Evolutionary conservation across 2,888 invertebrate species (phyloP).

Genomic region (Xestoiulus laeticollis): DNA sequence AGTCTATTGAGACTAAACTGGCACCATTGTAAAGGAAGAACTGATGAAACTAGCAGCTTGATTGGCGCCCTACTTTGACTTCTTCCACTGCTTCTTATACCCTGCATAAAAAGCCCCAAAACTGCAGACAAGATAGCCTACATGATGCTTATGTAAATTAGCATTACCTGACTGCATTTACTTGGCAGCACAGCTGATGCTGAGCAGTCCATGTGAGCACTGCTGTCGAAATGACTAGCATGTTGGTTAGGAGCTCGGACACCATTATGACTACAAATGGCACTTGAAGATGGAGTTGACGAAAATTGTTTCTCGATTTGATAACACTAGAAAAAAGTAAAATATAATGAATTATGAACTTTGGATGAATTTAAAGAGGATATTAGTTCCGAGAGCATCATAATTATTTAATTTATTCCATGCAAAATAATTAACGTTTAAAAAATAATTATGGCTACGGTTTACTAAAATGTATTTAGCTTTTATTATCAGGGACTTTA

Average conservation of each 20-base stretch:
- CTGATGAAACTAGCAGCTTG: too few species aligned
- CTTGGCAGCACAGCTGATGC: constrained; percentile 20
- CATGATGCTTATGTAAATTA: not conserved
- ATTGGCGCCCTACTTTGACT: too few species aligned
- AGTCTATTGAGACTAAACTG: too few species aligned
- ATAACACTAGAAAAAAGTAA: not conserved
- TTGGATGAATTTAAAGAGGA: not conserved
- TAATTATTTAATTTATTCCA: too few species aligned
- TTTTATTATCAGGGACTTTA: too few species aligned
- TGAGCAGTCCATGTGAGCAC: constrained; percentile 18
- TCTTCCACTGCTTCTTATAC: too few species aligned
- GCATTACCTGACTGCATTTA: constrained; percentile 23
- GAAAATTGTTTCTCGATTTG: constrained; percentile 32
- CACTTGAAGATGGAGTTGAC: constrained; percentile 40
- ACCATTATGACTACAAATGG: constrained; percentile 38
- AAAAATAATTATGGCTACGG: not conserved
- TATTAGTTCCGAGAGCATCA: not conserved
- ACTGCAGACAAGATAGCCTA: too few species aligned
- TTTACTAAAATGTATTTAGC: too few species aligned
- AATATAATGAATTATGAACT: not conserved
- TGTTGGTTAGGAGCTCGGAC: not conserved
- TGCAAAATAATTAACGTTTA: too few species aligned
- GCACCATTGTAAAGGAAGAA: too few species aligned
- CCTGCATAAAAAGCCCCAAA: too few species aligned
- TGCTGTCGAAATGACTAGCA: constrained; percentile 4